Percentiles rank a stretch among this genome's conserved stretches.
Evolutionary conservation across 2,797 vertebrate species (phyloP).

Genomic region (Premnoplex brunnescens): DNA sequence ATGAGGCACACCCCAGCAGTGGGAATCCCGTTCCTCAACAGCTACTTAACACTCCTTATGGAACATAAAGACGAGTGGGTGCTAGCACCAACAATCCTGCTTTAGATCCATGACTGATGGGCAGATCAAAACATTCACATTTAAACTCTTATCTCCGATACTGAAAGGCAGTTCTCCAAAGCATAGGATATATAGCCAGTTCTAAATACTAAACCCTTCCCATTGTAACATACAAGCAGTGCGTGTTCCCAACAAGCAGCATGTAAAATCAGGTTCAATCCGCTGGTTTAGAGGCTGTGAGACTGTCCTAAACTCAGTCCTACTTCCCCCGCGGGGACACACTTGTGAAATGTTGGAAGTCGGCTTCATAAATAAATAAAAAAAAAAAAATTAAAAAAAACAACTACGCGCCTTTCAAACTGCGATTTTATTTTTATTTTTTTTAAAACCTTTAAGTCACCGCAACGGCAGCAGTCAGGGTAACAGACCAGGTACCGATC

Average conservation of each 20-base stretch:
- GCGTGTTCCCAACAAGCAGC: not conserved
- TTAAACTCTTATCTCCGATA: not conserved
- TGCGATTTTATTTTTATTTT: not conserved
- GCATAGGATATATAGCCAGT: rapidly evolving
- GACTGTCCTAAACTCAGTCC: no score
- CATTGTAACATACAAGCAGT: not conserved
- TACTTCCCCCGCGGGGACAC: not conserved
- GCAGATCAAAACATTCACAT: not conserved
- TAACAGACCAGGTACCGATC: not conserved
- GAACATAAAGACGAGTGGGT: not conserved
- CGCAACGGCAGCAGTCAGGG: not conserved
- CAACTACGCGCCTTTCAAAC: not conserved
- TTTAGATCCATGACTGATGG: not conserved
- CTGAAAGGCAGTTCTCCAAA: not conserved
- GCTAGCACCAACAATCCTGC: not conserved
- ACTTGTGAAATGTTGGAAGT: not conserved
- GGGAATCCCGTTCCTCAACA: not conserved
- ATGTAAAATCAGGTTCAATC: not conserved
- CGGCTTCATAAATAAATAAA: not conserved
- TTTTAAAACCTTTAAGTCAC: rapidly evolving
- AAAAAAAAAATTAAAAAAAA: rapidly evolving
- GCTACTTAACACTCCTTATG: not conserved
- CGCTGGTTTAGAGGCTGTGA: rapidly evolving
- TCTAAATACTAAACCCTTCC: not conserved
- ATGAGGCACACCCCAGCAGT: not conserved